Conservation (phyloP, 2,113 vertebrate genomes). For the Epinephelus moara region DNA sequence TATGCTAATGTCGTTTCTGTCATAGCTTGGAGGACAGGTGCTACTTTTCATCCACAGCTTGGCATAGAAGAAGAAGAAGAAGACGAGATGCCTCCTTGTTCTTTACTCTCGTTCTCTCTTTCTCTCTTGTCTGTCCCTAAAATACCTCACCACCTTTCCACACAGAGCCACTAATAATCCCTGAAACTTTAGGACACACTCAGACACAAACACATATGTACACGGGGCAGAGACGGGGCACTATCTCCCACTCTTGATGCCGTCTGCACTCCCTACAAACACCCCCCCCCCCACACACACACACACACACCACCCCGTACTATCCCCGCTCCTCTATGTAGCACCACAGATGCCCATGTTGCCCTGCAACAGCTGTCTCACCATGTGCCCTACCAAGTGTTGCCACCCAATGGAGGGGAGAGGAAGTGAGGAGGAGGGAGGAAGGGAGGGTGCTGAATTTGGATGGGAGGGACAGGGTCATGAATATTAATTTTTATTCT, state of each 20-base stretch:
- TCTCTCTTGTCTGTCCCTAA: conserved; percentile 15
- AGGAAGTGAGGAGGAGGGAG: conserved; percentile 73
- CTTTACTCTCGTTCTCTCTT: not conserved
- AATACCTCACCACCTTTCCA: conserved; percentile 12
- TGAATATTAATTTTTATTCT: conserved; percentile 79
- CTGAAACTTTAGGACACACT: conserved; percentile 38
- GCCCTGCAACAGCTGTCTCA: conserved; percentile 88
- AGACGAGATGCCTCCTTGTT: not conserved
- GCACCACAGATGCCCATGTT: conserved; percentile 86
- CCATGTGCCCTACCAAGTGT: conserved; percentile 87
- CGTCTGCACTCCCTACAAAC: conserved; percentile 42
- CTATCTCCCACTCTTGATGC: conserved; percentile 47
- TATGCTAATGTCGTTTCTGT: conserved; percentile 60
- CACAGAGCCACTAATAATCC: conserved; percentile 13
- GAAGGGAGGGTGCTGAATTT: conserved; percentile 68
- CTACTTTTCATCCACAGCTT: conserved; percentile 56
- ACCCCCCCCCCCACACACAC: not conserved
- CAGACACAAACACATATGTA: conserved; percentile 49
- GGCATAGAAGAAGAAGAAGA: conserved; percentile 19
- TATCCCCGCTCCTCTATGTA: conserved; percentile 64
- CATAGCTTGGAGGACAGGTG: conserved; percentile 57
- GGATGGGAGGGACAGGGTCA: conserved; percentile 75
- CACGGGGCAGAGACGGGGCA: conserved; percentile 31
- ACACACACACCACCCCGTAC: conserved; percentile 29
- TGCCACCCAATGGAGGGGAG: conserved; percentile 83